phyloP scores from a whole-genome alignment of 1,140 invertebrate species.

The Vanessa tameamea region DNA sequence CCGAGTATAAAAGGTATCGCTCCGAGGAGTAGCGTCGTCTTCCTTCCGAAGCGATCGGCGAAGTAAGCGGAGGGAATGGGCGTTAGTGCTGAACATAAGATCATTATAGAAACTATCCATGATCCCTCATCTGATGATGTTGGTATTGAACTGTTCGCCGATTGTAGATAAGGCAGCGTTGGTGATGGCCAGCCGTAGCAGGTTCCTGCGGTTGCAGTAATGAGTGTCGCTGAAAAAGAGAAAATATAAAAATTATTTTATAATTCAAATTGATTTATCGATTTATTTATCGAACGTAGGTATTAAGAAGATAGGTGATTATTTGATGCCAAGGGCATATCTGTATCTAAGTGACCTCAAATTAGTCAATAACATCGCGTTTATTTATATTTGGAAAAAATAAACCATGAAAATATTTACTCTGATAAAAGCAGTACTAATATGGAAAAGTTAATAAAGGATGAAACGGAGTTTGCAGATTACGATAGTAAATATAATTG shows the following conservation, averaged over 20 bases:
- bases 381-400: slow-evolving; percentile 1
- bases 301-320: background rate
- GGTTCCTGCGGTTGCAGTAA: slow-evolving; percentile 78
- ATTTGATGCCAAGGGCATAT: background rate
- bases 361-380: background rate
- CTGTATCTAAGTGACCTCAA: background rate
- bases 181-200: slow-evolving; percentile 84
- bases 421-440: slow-evolving; percentile 39
- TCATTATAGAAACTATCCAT: slow-evolving; percentile 83
- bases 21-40: slow-evolving; percentile 83
- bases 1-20: slow-evolving; percentile 84
- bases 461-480: slow-evolving; percentile 25
- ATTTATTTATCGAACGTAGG: background rate
- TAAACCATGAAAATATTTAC: slow-evolving; percentile 38
- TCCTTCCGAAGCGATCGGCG: slow-evolving; percentile 83
- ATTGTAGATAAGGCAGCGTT: slow-evolving; percentile 77
- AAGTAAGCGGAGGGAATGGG: slow-evolving; percentile 77
- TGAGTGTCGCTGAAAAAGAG: slow-evolving; percentile 74
- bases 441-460: slow-evolving; percentile 22
- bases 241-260: slow-evolving; percentile 33
- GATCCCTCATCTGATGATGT: slow-evolving; percentile 82
- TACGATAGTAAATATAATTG: slow-evolving; percentile 24
- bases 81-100: slow-evolving; percentile 75
- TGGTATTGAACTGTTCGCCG: slow-evolving; percentile 72
- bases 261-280: background rate